Conservation (phyloP, 2,888 invertebrate genomes). For the Amaurobius ferox region DNA sequence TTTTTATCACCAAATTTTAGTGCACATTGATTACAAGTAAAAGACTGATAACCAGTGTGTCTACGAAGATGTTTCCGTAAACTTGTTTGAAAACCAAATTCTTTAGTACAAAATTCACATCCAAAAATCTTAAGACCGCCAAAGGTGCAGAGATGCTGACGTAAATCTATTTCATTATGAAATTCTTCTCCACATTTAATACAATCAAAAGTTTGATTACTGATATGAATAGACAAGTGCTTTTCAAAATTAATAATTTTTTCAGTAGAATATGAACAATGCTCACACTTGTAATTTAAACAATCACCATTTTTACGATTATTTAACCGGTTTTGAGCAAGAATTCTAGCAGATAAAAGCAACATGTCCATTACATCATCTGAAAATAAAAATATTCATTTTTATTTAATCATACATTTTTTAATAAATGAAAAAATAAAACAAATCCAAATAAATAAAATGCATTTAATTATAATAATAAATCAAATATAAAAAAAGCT, state of each 20-base stretch:
- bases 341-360: not conserved
- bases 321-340: not conserved
- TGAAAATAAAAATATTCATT: slow-evolving; percentile 20
- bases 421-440: no score
- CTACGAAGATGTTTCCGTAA: slow-evolving; percentile 34
- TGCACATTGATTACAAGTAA: slow-evolving; percentile 27
- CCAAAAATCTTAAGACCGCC: slow-evolving; percentile 23
- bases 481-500: no score
- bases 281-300: slow-evolving; percentile 31
- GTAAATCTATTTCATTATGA: slow-evolving; percentile 18
- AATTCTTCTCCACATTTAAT: slow-evolving; percentile 58
- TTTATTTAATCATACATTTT: no score
- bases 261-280: slow-evolving; percentile 41
- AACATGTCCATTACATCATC: slow-evolving; percentile 9
- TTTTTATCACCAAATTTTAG: slow-evolving; percentile 42
- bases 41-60: slow-evolving; percentile 32
- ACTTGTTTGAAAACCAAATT: slow-evolving; percentile 36
- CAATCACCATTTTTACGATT: slow-evolving; percentile 1
- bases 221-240: slow-evolving; percentile 54
- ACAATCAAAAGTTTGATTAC: slow-evolving; percentile 29
- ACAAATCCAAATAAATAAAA: no score
- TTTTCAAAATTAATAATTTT: slow-evolving; percentile 49
- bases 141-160: slow-evolving; percentile 28
- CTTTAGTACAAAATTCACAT: slow-evolving; percentile 57
- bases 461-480: no score